Evolutionary conservation across 2,113 vertebrate species (phyloP), one percentile per base, ranked within the genome.

Genomic region (Axis porcinus): DNA sequence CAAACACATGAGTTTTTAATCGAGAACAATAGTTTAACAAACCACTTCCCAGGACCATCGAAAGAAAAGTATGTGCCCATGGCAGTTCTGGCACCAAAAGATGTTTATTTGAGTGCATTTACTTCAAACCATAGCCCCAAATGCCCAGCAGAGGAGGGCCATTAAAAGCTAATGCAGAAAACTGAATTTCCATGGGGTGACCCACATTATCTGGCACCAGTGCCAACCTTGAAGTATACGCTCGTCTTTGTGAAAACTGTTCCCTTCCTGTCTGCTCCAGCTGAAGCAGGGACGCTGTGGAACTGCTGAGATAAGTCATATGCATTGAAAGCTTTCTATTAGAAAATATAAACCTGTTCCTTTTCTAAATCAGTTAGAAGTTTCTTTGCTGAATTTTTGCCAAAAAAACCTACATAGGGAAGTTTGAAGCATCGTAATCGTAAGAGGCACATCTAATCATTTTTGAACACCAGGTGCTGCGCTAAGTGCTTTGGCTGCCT

Each of bases 1-100:
- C 98, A 99, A 99, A 99, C 99, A 99, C 99, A 99, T 99, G 99
- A 99, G 99, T 99, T 99, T 99, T 99, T 99, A 99, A 99, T 99
- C 96, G 98, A 99, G 99, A 99, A 99, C 99, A 99, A 99, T 99
- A 99, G 99, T 98, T 99, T 99, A 99, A 98, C 98, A 99, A 99
- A 99, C 99, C 98, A 99, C 99, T 99, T 99, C 99, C 99, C 99
- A 99, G 99, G 99, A 99, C 99, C 98, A 99, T 98, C 98, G 98
- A 98, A 98, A 99, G 98, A 98, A 98, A 99, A 98, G 96, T 98
- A 99, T 99, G 98, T 98, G 99, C 99, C 99, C 97, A 94, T 98
- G 98, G 99, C 99, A 98, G 96, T 98, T 98, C 97, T 99, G 98
- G 98, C 98, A 97, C 97, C 95, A 98, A 97, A 95, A 30, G 96